Evolutionary conservation across 2,797 vertebrate species (phyloP).

Genomic region (Gymnodraco acuticeps): DNA sequence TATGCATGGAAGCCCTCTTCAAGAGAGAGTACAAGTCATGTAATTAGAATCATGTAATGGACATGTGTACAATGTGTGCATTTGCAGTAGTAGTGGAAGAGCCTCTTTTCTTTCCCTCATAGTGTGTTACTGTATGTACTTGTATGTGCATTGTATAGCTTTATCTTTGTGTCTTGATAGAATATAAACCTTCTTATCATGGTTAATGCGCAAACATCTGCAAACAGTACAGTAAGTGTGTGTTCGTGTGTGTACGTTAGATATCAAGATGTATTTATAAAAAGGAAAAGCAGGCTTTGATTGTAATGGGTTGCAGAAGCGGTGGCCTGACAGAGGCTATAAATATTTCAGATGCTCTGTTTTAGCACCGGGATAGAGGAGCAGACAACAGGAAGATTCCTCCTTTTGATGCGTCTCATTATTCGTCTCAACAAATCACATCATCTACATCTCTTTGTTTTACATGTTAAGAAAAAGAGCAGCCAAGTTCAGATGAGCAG

Average conservation of each 20-base stretch:
- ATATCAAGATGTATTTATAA: not conserved
- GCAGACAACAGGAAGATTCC: slow-evolving; percentile 78
- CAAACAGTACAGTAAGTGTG: not conserved
- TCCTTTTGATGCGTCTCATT: slow-evolving; percentile 72
- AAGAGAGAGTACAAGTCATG: slow-evolving; percentile 5
- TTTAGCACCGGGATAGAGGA: slow-evolving; percentile 69
- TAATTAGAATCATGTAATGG: slow-evolving; percentile 7
- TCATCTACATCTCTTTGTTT: slow-evolving; percentile 42
- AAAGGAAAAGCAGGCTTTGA: slow-evolving; percentile 66
- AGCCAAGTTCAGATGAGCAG: slow-evolving; percentile 13
- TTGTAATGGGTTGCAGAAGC: slow-evolving; percentile 76
- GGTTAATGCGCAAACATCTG: not conserved
- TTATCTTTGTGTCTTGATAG: not conserved
- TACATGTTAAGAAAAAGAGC: slow-evolving; percentile 26
- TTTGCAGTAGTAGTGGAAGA: not conserved
- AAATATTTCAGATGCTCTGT: slow-evolving; percentile 83
- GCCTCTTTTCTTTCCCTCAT: not conserved
- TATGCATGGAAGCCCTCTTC: slow-evolving; percentile 4
- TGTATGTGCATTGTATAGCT: slow-evolving; percentile 3
- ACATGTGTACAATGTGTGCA: not conserved
- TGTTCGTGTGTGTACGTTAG: not conserved
- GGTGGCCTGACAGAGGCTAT: slow-evolving; percentile 80
- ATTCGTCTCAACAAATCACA: slow-evolving; percentile 32
- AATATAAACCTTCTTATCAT: not conserved
- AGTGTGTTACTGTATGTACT: not conserved